Percentiles rank a stretch among this genome's conserved stretches.
Conservation (phyloP, 2,113 vertebrate genomes). For the Drymodes brunneopygia region DNA sequence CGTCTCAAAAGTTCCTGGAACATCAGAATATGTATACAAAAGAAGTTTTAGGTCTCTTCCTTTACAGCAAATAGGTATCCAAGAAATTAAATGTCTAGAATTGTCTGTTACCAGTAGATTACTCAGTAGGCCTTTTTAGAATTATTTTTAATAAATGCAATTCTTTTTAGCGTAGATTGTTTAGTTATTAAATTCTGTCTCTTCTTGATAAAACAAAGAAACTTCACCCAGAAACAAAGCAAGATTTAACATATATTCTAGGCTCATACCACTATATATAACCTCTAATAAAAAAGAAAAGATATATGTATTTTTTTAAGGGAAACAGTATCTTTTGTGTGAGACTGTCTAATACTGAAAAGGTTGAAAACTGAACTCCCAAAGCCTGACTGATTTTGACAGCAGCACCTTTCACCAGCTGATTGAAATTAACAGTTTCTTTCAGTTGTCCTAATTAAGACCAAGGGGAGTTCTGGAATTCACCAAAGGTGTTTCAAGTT, state of each 20-base stretch:
- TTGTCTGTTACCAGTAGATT: not conserved
- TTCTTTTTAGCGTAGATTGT: rapidly evolving
- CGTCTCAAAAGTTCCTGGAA: not conserved
- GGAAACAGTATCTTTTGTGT: constrained; percentile 49
- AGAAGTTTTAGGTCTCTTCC: not conserved
- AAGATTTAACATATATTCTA: not conserved
- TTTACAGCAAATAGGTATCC: not conserved
- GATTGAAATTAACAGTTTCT: constrained; percentile 76
- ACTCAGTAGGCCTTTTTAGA: not conserved
- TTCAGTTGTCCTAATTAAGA: constrained; percentile 74
- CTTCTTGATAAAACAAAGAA: not conserved
- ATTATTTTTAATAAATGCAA: not conserved
- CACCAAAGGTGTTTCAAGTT: constrained; percentile 64
- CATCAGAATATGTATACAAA: not conserved
- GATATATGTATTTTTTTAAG: not conserved
- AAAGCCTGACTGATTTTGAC: constrained; percentile 59
- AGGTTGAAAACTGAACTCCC: constrained; percentile 62
- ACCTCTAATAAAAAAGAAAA: not conserved
- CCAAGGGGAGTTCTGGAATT: constrained; percentile 76
- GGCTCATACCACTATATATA: not conserved
- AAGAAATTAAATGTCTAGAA: not conserved
- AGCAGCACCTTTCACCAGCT: constrained; percentile 59
- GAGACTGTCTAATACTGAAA: constrained; percentile 6
- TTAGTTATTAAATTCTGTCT: not conserved
- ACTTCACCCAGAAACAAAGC: not conserved